Percentiles rank a stretch among this genome's conserved stretches.
These are phyloP conservation scores for Chironomus riparius DNA, from an alignment of 2,888 invertebrate genomes.

Conservation along the genomic window DNA sequence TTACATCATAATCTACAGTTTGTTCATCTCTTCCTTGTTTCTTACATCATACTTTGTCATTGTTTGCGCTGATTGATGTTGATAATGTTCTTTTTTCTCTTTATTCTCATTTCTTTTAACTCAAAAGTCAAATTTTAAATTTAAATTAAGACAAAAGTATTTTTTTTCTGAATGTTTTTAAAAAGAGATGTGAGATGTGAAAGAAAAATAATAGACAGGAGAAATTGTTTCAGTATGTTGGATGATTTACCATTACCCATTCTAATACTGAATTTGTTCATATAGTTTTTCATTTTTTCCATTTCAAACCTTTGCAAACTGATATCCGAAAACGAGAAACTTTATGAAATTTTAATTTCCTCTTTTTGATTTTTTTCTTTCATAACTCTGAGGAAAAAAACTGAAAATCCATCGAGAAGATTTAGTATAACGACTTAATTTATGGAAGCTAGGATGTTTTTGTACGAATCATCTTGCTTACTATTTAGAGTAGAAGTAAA, in stretches of 20 bases:
- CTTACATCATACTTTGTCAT: constrained; percentile 19
- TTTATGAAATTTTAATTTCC: constrained; percentile 23
- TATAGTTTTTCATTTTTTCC: too few species aligned
- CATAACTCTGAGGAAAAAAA: neutral
- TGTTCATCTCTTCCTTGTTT: neutral
- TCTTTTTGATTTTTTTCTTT: constrained; percentile 14
- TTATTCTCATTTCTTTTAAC: neutral
- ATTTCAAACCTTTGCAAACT: neutral
- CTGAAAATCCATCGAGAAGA: neutral
- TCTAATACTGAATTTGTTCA: too few species aligned
- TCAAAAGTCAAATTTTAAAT: neutral
- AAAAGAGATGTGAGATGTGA: too few species aligned
- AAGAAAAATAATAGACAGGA: too few species aligned
- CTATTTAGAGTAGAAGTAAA: neutral
- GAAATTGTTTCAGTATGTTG: too few species aligned
- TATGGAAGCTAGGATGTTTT: neutral
- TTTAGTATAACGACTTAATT: constrained; percentile 18
- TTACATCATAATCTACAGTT: constrained; percentile 16
- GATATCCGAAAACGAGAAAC: neutral
- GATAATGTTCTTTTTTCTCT: constrained; percentile 9
- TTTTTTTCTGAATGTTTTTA: too few species aligned
- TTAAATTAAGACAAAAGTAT: too few species aligned
- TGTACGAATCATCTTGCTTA: constrained; percentile 4
- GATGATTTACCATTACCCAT: too few species aligned
- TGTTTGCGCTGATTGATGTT: constrained; percentile 19